phyloP scores from a whole-genome alignment of 2,888 invertebrate species.

The Sphecodes monilicornis region DNA sequence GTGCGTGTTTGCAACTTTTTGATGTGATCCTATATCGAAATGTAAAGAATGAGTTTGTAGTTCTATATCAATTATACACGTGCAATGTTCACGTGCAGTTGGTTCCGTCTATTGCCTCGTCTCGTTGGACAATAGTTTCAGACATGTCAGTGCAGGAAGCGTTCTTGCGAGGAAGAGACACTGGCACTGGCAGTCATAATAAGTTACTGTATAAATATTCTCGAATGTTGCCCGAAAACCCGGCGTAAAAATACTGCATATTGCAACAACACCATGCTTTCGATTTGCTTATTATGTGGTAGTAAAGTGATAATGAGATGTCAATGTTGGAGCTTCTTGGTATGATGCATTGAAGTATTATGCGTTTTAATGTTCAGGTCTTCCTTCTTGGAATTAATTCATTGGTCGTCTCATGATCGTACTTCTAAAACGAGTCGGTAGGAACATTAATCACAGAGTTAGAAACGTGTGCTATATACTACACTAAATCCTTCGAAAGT shows the following conservation, averaged over 20 bases:
- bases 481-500: too few relatives aligned
- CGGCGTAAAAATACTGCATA: not conserved
- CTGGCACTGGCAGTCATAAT: not conserved
- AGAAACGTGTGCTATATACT: too few relatives aligned
- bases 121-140: constrained; percentile 19
- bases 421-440: too few relatives aligned
- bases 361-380: not conserved
- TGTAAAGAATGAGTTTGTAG: too few relatives aligned
- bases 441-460: too few relatives aligned
- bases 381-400: not conserved
- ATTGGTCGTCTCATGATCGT: too few relatives aligned
- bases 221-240: not conserved
- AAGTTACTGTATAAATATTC: constrained; percentile 36
- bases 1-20: too few relatives aligned
- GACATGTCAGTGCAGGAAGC: constrained; percentile 11
- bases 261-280: not conserved
- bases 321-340: not conserved
- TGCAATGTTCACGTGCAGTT: too few relatives aligned
- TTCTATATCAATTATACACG: too few relatives aligned
- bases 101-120: too few relatives aligned
- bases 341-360: not conserved
- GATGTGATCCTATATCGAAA: too few relatives aligned
- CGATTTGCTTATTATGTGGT: not conserved
- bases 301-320: not conserved
- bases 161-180: constrained; percentile 8